Evolutionary conservation across 1,140 invertebrate genomes (phyloP).

Genomic region (Drosophila setifemur): DNA sequence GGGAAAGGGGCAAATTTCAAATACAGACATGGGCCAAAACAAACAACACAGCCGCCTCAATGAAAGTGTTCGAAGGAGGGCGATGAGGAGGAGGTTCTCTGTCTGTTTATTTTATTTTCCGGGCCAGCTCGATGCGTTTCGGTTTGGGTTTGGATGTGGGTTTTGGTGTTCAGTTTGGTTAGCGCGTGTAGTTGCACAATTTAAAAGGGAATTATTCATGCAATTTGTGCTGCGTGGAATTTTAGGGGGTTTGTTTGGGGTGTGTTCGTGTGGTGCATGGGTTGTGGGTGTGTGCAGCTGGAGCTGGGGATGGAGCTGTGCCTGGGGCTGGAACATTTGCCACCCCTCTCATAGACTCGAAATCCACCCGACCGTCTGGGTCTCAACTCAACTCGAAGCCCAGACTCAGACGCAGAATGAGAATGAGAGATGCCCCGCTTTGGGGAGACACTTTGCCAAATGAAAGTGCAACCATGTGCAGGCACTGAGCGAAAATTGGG

Average conservation of each 20-base stretch:
- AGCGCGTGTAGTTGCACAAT: conserved; percentile 67
- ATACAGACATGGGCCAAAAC: conserved; percentile 41
- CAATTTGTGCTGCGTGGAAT: conserved; percentile 58
- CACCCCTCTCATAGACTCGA: neutral
- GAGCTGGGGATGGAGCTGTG: too few relatives aligned
- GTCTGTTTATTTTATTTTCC: conserved; percentile 68
- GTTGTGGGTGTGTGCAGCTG: too few relatives aligned
- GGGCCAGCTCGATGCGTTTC: conserved; percentile 1
- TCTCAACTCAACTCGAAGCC: conserved; percentile 14
- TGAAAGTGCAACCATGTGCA: conserved; percentile 60
- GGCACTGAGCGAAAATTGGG: conserved; percentile 1
- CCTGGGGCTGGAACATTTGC: neutral
- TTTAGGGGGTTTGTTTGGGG: neutral
- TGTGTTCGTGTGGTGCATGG: too few relatives aligned
- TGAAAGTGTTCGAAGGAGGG: conserved; percentile 70
- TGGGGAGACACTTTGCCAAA: conserved; percentile 67
- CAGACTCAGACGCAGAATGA: too few relatives aligned
- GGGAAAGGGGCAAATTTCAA: conserved; percentile 53
- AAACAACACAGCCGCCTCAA: conserved; percentile 66
- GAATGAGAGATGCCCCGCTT: conserved; percentile 9
- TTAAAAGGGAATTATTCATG: conserved; percentile 82
- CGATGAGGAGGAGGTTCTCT: neutral
- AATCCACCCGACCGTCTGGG: conserved; percentile 25
- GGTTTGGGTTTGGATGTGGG: neutral
- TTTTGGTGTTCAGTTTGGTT: conserved; percentile 14